Conservation (phyloP, 2,113 vertebrate species). For the Cryptotis parvus region DNA sequence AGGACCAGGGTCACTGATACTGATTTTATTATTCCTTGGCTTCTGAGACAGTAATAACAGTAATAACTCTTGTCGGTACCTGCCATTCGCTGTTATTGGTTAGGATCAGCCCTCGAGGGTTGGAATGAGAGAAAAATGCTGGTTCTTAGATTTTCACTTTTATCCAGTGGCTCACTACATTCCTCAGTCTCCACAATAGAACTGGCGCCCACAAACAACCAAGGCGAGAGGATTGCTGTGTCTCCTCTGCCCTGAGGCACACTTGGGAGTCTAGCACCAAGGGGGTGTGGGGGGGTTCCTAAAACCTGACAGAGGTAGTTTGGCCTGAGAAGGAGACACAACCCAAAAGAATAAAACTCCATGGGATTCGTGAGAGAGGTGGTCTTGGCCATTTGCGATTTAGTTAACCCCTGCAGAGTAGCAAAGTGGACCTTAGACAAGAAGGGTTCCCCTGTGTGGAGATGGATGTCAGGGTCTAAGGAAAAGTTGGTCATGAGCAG, state of each 20-base stretch:
- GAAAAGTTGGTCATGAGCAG: conserved; percentile 1
- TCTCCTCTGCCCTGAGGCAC: conserved; percentile 69
- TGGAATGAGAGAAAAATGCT: conserved; percentile 49
- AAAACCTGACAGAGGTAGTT: conserved; percentile 74
- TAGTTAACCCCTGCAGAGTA: conserved; percentile 33
- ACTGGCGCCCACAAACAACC: conserved; percentile 55
- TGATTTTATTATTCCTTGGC: conserved; percentile 66
- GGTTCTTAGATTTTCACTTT: conserved; percentile 53
- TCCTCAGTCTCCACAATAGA: conserved; percentile 63
- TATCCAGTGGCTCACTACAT: neutral
- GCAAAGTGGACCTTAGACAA: conserved; percentile 51
- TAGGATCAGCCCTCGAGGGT: conserved; percentile 21
- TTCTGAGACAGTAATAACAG: conserved; percentile 41
- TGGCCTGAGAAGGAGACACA: conserved; percentile 59
- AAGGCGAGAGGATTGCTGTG: conserved; percentile 16
- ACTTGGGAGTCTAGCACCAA: conserved; percentile 72
- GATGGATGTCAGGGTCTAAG: neutral
- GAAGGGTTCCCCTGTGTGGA: neutral
- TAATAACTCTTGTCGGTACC: conserved; percentile 49
- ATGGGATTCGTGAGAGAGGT: conserved; percentile 48
- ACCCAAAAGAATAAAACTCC: conserved; percentile 58
- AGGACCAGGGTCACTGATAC: conserved; percentile 51
- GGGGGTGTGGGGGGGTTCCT: conserved; percentile 59
- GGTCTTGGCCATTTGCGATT: conserved; percentile 56
- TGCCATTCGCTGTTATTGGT: conserved; percentile 36